These are phyloP conservation scores for Eremobia ochroleuca DNA, from an alignment of 2,888 invertebrate species.

Conservation along the genomic window DNA sequence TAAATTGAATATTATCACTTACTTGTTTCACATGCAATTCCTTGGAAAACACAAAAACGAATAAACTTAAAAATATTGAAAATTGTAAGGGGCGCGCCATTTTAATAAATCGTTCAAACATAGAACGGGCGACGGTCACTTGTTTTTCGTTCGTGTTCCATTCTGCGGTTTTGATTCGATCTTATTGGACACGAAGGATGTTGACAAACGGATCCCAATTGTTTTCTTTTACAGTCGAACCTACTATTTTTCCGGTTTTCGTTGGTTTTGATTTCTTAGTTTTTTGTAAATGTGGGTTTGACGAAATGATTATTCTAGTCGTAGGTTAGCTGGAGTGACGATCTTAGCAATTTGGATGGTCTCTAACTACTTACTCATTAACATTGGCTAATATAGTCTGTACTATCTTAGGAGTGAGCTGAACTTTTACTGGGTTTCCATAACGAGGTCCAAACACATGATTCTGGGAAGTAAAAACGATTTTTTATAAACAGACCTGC, in stretches of 20 bases:
- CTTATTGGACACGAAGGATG: constrained; percentile 30
- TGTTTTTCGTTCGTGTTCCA: constrained; percentile 28
- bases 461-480: constrained; percentile 12
- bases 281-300: neutral
- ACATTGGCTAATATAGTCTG: constrained; percentile 29
- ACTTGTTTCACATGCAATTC: constrained; percentile 71
- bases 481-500: too few relatives aligned
- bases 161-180: constrained; percentile 10
- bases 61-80: constrained; percentile 39
- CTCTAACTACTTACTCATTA: constrained; percentile 40
- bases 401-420: constrained; percentile 32
- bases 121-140: constrained; percentile 19
- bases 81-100: constrained; percentile 33
- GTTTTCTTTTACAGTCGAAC: constrained; percentile 41
- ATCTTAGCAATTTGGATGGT: neutral
- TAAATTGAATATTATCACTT: constrained; percentile 26
- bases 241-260: constrained; percentile 10
- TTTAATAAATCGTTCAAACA: constrained; percentile 21
- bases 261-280: constrained; percentile 10
- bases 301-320: neutral
- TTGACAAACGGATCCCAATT: constrained; percentile 46
- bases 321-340: neutral
- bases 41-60: constrained; percentile 53
- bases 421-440: constrained; percentile 8
- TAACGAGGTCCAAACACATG: constrained; percentile 33